These are phyloP conservation scores for Crocidura indochinensis DNA, from an alignment of 2,797 vertebrate genomes.

Conservation along the genomic window DNA sequence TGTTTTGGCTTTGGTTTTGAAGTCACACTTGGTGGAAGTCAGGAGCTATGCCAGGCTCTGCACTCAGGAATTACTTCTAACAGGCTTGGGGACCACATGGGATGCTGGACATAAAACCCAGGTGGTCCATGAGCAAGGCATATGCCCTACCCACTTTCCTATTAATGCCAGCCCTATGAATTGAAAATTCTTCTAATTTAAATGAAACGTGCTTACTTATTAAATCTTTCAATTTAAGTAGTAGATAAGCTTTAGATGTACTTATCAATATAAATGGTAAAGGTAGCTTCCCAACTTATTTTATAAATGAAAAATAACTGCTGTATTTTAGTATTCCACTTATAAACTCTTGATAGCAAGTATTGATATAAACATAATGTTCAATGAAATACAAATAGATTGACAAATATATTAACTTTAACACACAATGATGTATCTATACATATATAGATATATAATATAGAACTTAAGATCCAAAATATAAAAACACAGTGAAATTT, in stretches of 20 bases:
- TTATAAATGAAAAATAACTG: conserved; percentile 14
- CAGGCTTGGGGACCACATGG: too few species aligned
- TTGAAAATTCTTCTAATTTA: neutral
- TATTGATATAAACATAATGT: neutral
- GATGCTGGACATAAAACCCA: too few species aligned
- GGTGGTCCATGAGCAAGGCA: too few species aligned
- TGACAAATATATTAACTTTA: conserved; percentile 19
- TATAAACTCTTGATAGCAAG: too few species aligned
- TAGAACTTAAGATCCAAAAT: neutral
- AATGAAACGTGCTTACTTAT: neutral
- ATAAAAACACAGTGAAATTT: neutral
- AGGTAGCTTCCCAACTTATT: neutral
- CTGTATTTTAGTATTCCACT: too few species aligned
- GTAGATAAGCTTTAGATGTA: neutral
- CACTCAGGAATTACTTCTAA: too few species aligned
- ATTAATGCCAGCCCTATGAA: too few species aligned
- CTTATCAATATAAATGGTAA: neutral
- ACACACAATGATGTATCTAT: neutral
- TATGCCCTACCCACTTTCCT: too few species aligned
- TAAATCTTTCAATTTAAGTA: neutral
- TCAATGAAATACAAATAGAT: conserved; percentile 1
- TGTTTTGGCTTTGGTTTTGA: too few species aligned
- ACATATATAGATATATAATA: neutral
- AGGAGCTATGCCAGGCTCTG: too few species aligned
- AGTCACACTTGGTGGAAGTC: too few species aligned